Evolutionary conservation across 2,113 vertebrate genomes (phyloP), one percentile per base, ranked within the genome.

Genomic region (Tangachromis dhanisi): DNA sequence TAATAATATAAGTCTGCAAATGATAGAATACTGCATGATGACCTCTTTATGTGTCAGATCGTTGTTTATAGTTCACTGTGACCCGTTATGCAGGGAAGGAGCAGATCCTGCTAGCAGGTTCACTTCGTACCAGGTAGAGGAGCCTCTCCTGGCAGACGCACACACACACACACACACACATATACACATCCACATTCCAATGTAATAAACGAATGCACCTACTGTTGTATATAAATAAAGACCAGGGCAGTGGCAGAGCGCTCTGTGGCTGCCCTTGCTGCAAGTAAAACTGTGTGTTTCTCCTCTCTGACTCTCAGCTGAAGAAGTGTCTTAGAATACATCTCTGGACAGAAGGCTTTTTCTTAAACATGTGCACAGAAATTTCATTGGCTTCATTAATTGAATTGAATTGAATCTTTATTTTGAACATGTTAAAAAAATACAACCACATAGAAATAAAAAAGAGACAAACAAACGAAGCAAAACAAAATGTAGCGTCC

Each of bases 361-460:
- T 79, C 51, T 26, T 81, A 45, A 26, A 89, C 88, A n/a, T 47
- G 68, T 89, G 83, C 26, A 12, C n/a, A 40, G 35, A 38, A 35
- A 63, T 85, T 90, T 90, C 90, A 94, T 95, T 94, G 93, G 76
- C 73, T 79, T 29, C 9, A 51, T 91, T 95, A 53, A 53, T 19
- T 51, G 17, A 51, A n/a, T 12, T 40, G 40, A 40, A 40, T 2
- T 51, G 49, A 51, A 51, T 53, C 49, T n/a, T 53, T n/a, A 53
- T 53, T 53, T 53, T n/a, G 49, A 53, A n/a, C 49, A 51, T 49
- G 47, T 49, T 49, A 17, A 49, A 49, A 49, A 49, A 49, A 19
- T 19, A 5, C 17, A 49, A 49, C 47, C 47, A 19, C 47, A 49
- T 4, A 17, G 45, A 47, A 47, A 47, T 47, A 47, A 47, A 47